Evolutionary conservation across 2,888 invertebrate genomes (phyloP).

Genomic region (Crioceris asparagi): DNA sequence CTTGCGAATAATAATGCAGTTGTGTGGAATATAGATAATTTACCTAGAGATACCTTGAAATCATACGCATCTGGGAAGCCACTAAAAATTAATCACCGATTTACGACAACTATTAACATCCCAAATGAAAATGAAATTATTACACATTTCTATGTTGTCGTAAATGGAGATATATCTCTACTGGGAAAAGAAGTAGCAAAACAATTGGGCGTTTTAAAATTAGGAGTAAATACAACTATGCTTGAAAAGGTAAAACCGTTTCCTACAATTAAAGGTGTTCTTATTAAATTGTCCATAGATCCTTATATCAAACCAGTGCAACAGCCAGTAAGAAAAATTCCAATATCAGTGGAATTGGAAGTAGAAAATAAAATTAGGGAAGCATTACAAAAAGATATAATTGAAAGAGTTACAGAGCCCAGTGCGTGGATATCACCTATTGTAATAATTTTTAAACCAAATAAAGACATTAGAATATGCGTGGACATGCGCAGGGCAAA

Average conservation of each 20-base stretch:
- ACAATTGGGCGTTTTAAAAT: constrained; percentile 15
- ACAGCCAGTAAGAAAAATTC: constrained; percentile 21
- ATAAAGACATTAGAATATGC: constrained; percentile 21
- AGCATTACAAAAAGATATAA: constrained; percentile 18
- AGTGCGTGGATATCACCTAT: constrained; percentile 23
- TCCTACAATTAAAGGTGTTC: constrained; percentile 24
- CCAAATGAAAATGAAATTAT: constrained; percentile 9
- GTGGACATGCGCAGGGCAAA: constrained; percentile 22
- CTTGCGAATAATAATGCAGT: too few species aligned
- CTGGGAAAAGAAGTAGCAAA: constrained; percentile 20
- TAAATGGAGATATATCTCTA: constrained; percentile 12
- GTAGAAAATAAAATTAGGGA: constrained; percentile 21
- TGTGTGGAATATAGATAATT: too few species aligned
- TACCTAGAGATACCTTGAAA: too few species aligned
- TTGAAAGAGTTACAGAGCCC: constrained; percentile 21
- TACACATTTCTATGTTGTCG: constrained; percentile 16
- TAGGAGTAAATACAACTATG: constrained; percentile 12
- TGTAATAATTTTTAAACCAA: constrained; percentile 22
- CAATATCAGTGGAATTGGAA: constrained; percentile 21
- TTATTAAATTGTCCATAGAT: constrained; percentile 22
- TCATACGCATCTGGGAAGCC: constrained; percentile 19
- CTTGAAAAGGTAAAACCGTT: constrained; percentile 8
- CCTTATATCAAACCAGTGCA: constrained; percentile 20
- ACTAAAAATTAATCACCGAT: too few species aligned
- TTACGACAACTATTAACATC: too few species aligned